Evolutionary conservation across 2,888 invertebrate genomes (phyloP).

Genomic region (Aphelenchoides bicaudatus): DNA sequence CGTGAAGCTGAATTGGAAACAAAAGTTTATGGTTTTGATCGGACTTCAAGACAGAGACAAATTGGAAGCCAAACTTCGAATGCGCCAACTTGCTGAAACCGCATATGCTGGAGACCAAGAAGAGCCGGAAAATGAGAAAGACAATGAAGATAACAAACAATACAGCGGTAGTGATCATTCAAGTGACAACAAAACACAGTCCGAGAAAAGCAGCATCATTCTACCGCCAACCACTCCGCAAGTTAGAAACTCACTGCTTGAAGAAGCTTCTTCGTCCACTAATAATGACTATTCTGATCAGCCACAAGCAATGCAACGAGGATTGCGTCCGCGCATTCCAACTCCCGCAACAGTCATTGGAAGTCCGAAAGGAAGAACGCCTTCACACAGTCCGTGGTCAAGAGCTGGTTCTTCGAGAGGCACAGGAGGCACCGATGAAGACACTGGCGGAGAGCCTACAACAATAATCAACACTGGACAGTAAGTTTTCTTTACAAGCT

Average conservation of each 20-base stretch:
- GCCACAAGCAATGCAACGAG: neutral
- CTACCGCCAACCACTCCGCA: neutral
- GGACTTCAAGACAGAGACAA: conserved; percentile 47
- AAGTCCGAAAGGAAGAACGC: neutral
- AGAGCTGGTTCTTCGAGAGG: conserved; percentile 1
- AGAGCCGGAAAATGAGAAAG: conserved; percentile 33
- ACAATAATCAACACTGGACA: conserved; percentile 5
- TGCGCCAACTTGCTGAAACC: conserved; percentile 21
- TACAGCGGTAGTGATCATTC: neutral
- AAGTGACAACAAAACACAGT: neutral
- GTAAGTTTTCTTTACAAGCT: neutral
- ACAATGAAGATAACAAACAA: conserved; percentile 20
- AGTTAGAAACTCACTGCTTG: conserved; percentile 13
- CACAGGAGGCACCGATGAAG: conserved; percentile 7
- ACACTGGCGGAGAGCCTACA: neutral
- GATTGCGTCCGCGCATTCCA: neutral
- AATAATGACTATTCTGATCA: conserved; percentile 28
- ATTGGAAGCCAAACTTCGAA: conserved; percentile 18
- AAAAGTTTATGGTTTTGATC: conserved; percentile 52
- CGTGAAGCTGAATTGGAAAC: conserved; percentile 38
- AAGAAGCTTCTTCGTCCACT: conserved; percentile 29
- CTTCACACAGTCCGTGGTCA: conserved; percentile 8
- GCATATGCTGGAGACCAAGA: conserved; percentile 30
- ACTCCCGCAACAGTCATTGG: neutral
- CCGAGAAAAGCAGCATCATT: too few species aligned